These are phyloP conservation scores for Eclectus roratus DNA, from an alignment of 2,113 vertebrate species.

Conservation along the genomic window DNA sequence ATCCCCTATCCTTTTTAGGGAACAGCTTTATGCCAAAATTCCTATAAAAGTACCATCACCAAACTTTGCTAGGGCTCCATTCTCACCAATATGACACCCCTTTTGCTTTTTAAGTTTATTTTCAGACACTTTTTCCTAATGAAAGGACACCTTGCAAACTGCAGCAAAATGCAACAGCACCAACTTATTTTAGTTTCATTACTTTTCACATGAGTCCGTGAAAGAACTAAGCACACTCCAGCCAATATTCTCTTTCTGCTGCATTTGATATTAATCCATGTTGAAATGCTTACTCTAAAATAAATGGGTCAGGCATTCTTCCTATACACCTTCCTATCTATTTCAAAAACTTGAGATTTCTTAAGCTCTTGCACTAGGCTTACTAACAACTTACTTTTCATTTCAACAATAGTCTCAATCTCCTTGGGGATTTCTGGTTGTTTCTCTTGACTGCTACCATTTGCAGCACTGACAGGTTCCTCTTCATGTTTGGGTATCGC, in stretches of 20 bases:
- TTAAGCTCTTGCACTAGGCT: background rate
- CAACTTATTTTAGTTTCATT: background rate
- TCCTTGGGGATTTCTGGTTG: background rate
- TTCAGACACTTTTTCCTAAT: background rate
- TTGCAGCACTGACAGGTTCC: background rate
- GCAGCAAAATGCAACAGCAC: background rate
- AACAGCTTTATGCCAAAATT: background rate
- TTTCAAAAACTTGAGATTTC: background rate
- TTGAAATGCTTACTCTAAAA: background rate
- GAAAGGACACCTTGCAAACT: background rate
- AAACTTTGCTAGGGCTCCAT: background rate
- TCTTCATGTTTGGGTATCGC: background rate
- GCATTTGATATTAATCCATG: background rate
- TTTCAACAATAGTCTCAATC: background rate
- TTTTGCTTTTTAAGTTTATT: background rate
- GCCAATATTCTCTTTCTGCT: background rate
- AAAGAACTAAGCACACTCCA: background rate
- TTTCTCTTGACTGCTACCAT: background rate
- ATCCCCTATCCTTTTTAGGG: background rate
- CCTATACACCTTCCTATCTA: background rate
- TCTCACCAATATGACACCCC: background rate
- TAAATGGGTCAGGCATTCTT: fast-evolving
- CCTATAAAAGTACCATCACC: background rate
- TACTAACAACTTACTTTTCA: background rate
- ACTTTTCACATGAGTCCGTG: background rate